Base-by-base conservation (phyloP, 2,113 vertebrate genomes). In the Oryzias javanicus region DNA sequence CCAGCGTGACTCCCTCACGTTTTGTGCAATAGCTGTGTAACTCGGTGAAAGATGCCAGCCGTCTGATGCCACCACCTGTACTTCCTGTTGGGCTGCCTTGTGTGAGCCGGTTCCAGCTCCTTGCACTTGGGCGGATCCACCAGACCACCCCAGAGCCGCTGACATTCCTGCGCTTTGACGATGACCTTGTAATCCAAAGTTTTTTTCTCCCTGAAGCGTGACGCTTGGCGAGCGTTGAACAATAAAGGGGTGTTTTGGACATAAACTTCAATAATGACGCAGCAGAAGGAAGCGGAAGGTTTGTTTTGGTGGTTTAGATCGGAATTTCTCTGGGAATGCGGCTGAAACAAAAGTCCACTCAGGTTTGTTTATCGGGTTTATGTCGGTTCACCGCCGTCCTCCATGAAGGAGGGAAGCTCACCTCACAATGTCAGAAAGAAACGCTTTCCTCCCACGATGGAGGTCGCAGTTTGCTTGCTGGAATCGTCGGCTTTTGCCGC, bases 11-110 rank as follows among this genome's bases (percentile, higher is more conserved):
- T 47, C 58, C 64, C 42, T 18, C 27, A 63, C 53, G 48, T 70
- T 41, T n/a, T 14, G 57, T 76, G 79, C 74, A 85, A 80, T 59
- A 70, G 58, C 70, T 48, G 3, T 46, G 73, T 77, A 84, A 84
- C 60, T 74, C 57, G 3, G 40, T 42, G 73, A 81, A 81, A 83
- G 72, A 59, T 44, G 52, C 5, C 41, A 25, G 24, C 22, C 52
- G 35, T 68, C 60, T 49, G 22, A 24, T 15, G 12, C 44, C 17
- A 62, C 48, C 42, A n/a, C 41, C 53, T 42, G 29, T 35, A 12
- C 35, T 35, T 35, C 35, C 10, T 12, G 35, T 12, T 35, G 0
- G 10, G 35, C 35, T 35, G 35, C 35, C 35, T 35, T 35, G 10
- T 48, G 22, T 19, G 44, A 41, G 29, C 46, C 5, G 19, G 57